A percentile compares a stretch with the other conserved stretches of the same genome.
Evolutionary conservation across 2,888 invertebrate species (phyloP).

Genomic region (Microplitis manilae): DNA sequence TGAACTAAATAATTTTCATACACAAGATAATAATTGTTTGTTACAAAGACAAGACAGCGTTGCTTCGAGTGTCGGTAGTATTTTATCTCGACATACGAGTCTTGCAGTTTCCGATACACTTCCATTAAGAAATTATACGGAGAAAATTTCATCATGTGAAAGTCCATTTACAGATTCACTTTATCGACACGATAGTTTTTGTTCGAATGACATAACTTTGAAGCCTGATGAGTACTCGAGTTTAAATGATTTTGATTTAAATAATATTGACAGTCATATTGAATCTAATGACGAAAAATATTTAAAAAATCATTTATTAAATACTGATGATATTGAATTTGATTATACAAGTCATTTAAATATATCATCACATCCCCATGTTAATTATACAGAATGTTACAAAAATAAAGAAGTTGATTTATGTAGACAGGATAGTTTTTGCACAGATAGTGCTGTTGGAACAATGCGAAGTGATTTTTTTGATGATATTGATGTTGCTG

Average conservation of each 20-base stretch:
- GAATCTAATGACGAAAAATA: not conserved
- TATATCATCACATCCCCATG: slow-evolving; percentile 50
- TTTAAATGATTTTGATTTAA: slow-evolving; percentile 45
- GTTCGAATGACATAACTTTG: slow-evolving; percentile 58
- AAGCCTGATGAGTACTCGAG: slow-evolving; percentile 52
- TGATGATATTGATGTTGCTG: slow-evolving; percentile 66
- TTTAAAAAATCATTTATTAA: not conserved
- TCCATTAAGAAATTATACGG: slow-evolving; percentile 44
- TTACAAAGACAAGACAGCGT: slow-evolving; percentile 52
- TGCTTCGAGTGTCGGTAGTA: slow-evolving; percentile 56
- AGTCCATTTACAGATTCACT: slow-evolving; percentile 28
- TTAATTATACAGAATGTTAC: slow-evolving; percentile 58
- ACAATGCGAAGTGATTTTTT: slow-evolving; percentile 70
- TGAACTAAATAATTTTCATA: slow-evolving; percentile 23
- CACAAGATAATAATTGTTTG: slow-evolving; percentile 40
- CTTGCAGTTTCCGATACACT: slow-evolving; percentile 52
- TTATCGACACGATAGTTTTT: slow-evolving; percentile 53
- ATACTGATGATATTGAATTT: slow-evolving; percentile 37
- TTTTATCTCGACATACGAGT: slow-evolving; percentile 58
- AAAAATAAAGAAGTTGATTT: slow-evolving; percentile 54
- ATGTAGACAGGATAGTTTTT: slow-evolving; percentile 66
- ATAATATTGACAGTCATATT: slow-evolving; percentile 10
- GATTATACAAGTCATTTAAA: slow-evolving; percentile 52
- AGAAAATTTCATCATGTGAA: slow-evolving; percentile 47
- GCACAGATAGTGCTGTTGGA: slow-evolving; percentile 68